Base-by-base conservation (phyloP, 2,888 invertebrate species). In the Acrocyrtus sp. region DNA sequence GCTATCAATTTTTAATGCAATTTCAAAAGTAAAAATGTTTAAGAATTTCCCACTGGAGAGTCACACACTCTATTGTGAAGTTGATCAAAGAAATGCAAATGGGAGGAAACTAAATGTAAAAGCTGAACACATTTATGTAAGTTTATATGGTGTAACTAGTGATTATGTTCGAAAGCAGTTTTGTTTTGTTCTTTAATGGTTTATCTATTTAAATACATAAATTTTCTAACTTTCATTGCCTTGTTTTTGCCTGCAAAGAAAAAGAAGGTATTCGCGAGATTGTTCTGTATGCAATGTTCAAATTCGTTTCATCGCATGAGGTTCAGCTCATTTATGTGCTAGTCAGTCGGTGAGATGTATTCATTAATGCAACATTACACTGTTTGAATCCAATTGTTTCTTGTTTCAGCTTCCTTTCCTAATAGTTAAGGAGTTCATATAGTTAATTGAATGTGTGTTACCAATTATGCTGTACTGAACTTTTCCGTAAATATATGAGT, bases 311-410 rank as follows among this genome's bases (percentile, higher is more conserved):
- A 41, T 19, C 24, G 29, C 17, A 29, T 58, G 56, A 57, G 45
- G 53, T 63, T 63, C 70, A 63, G 70, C 70, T 70, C 70, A 63
- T 70, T 45, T 58, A 63, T 70, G 70, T 63, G 63, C 70, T 70
- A 70, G 70, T 70, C 70, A 70, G 50, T 57, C 27, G 70, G 63
- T 58, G 57, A 70, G 51, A 56, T 69, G 70, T 69, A 61, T 43
- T 61, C 47, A 47, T 27, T 45, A 34, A 34, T 34, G 34, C 34
- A 34, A n/a, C n/a, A n/a, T n/a, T n/a, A n/a, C n/a, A n/a, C 6
- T 34, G 34, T 34, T 34, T 34, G 6, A 34, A 34, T 34, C n/a
- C n/a, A n/a, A n/a, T 51, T 51, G 8, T 51, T 24, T 51, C 24
- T 51, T 24, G 15, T 24, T 24, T 8, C 15, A 51, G 15, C 51